Evolutionary conservation across 2,113 vertebrate genomes (phyloP).

Genomic region (Probosciger aterrimus): DNA sequence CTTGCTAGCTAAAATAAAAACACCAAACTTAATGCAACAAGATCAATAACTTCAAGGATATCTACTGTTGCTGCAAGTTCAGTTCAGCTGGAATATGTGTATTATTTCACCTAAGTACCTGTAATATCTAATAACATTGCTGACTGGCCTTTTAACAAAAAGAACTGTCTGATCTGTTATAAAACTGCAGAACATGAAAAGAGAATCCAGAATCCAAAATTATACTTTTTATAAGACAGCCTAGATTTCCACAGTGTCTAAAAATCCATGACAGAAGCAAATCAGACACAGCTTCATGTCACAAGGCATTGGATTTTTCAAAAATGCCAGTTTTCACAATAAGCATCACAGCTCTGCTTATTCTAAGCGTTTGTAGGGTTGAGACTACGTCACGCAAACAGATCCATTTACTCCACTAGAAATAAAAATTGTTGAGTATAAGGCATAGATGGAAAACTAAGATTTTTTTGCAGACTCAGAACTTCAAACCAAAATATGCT

Average conservation of each 20-base stretch:
- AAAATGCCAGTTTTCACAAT: background rate
- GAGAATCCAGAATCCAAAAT: background rate
- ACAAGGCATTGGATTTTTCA: background rate
- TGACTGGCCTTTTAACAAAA: background rate
- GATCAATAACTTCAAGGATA: background rate
- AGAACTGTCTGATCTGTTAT: background rate
- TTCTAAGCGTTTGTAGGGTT: background rate
- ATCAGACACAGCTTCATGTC: background rate
- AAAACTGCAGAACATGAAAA: background rate
- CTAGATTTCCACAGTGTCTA: background rate
- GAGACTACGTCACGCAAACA: rapidly evolving
- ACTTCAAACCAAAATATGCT: background rate
- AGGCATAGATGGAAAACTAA: background rate
- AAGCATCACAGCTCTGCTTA: background rate
- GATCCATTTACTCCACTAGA: background rate
- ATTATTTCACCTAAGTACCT: background rate
- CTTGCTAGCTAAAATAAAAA: background rate
- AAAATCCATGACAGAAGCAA: background rate
- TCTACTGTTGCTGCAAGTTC: background rate
- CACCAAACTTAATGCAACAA: background rate
- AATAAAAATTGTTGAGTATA: background rate
- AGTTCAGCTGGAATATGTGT: background rate
- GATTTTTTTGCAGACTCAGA: background rate
- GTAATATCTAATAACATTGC: background rate
- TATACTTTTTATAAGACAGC: background rate